Percentiles rank a stretch among this genome's conserved stretches.
Evolutionary conservation across 2,113 vertebrate genomes (phyloP).

Genomic region (Haemorhous mexicanus): DNA sequence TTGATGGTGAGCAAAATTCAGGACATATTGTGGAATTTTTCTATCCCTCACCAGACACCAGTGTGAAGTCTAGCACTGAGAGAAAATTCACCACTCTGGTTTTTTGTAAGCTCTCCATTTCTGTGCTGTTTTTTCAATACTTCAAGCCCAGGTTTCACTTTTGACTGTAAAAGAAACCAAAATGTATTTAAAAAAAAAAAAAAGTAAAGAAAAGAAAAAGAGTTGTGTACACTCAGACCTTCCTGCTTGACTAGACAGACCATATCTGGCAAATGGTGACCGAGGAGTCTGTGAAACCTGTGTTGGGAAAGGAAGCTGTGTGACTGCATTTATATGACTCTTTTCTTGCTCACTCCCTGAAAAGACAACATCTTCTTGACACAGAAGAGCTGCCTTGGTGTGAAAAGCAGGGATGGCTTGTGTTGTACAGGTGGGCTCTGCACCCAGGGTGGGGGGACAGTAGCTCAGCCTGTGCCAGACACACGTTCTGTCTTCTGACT

Average conservation of each 20-base stretch:
- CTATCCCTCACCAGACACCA: background rate
- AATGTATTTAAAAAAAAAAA: background rate
- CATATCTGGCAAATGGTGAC: background rate
- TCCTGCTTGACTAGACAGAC: background rate
- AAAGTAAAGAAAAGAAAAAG: background rate
- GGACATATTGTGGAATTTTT: background rate
- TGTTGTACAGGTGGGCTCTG: background rate
- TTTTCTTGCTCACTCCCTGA: background rate
- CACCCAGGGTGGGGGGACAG: background rate
- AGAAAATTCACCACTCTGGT: rapidly evolving
- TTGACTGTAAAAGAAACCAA: background rate
- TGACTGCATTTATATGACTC: background rate
- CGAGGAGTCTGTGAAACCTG: background rate
- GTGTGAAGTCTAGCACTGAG: background rate
- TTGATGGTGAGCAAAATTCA: background rate
- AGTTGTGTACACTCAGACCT: background rate
- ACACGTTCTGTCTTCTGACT: rapidly evolving
- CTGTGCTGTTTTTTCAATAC: background rate
- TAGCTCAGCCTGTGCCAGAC: background rate
- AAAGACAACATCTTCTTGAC: background rate
- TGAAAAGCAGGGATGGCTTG: background rate
- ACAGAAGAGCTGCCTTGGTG: background rate
- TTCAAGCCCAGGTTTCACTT: background rate
- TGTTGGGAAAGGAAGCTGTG: background rate
- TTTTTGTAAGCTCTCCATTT: background rate